Evolutionary conservation across 2,113 vertebrate genomes (phyloP).

Genomic region (Tragelaphus imberbis): DNA sequence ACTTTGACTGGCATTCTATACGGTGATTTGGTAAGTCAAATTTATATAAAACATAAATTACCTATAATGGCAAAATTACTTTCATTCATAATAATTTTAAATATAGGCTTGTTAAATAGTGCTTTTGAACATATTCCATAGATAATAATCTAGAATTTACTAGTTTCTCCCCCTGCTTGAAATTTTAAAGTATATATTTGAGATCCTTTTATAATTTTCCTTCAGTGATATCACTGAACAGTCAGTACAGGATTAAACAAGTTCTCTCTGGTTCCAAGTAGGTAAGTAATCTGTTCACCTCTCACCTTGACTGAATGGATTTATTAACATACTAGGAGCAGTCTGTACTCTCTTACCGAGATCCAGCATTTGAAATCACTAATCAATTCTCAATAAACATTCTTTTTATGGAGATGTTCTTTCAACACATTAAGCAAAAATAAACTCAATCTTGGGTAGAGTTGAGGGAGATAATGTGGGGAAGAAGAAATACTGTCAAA

Average conservation of each 20-base stretch:
- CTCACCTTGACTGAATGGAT: neutral
- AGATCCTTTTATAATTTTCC: conserved; percentile 25
- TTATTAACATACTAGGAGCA: neutral
- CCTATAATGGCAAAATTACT: conserved; percentile 52
- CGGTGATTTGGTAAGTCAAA: conserved; percentile 43
- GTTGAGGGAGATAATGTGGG: neutral
- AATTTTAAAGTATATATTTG: conserved; percentile 36
- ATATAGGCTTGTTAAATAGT: conserved; percentile 19
- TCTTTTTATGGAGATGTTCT: neutral
- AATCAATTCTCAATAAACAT: neutral
- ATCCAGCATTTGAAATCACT: neutral
- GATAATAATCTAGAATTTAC: conserved; percentile 53
- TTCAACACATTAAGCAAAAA: neutral
- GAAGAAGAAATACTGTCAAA: neutral
- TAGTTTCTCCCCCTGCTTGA: conserved; percentile 42
- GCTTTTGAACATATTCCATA: conserved; percentile 41
- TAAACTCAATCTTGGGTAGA: neutral
- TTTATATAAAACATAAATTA: conserved; percentile 2
- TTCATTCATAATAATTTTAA: conserved; percentile 59
- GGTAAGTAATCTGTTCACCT: neutral
- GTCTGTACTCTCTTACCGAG: neutral
- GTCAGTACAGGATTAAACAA: neutral
- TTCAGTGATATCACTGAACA: neutral
- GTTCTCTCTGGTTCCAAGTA: neutral
- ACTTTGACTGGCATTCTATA: conserved; percentile 13